Evolutionary conservation across 1,140 invertebrate genomes (phyloP), one percentile per base, ranked within the genome.

Genomic region (Sycobia sp.): DNA sequence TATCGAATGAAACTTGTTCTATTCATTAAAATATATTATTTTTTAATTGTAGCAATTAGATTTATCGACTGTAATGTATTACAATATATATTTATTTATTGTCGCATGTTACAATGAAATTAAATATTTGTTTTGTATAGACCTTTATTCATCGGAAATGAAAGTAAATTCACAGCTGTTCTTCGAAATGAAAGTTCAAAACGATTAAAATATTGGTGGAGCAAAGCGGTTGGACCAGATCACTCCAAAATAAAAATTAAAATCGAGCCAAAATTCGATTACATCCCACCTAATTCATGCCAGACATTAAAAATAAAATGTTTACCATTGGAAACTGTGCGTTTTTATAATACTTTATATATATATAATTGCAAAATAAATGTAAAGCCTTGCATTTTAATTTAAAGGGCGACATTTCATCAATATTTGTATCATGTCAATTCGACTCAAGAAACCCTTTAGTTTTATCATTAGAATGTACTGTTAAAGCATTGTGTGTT

Each of bases 401-500:
- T 29, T 67, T 29, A 50, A 23, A 39, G 34, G 53, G 38, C 32
- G 38, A 14, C n/a, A 20, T 64, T 39, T 57, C 62, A 13, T 51
- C 46, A 22, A 23, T 64, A 16, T 64, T 58, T 14, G 10, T 58
- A 4, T 25, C 46, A 4, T 64, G 62, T 25, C 16, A 58, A 43
- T 64, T 51, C 14, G 29, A 58, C 11, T 27, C 39, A 16, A 57
- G 0, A 13, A 62, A 62, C 16, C 46, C 59, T 0, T 16, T 71
- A 20, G 44, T 62, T 13, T 36, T 72, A 23, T 41, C 50, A 22
- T 53, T 71, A 16, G 63, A 71, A 20, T 71, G 68, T n/a, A 23
- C 9, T 3, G 49, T 70, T 1, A 38, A 65, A n/a, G 14, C 63
- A 1, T 27, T 70, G 20, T 39, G 43, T 10, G 51, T 72, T 1